These are phyloP conservation scores for Temnothorax nylanderi DNA, from an alignment of 1,140 invertebrate species.

Conservation along the genomic window DNA sequence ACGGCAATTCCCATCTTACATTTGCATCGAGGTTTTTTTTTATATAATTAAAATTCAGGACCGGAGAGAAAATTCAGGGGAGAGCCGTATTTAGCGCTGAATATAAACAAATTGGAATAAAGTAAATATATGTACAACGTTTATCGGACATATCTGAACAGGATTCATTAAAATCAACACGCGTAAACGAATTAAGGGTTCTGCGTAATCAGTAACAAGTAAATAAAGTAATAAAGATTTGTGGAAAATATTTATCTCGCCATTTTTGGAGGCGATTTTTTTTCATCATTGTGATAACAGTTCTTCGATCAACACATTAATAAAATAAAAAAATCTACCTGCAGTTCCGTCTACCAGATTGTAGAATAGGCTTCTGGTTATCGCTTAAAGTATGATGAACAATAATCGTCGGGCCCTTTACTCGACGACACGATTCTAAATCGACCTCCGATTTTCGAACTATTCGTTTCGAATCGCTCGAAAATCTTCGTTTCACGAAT, in stretches of 20 bases:
- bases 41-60: background rate
- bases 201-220: slow-evolving; percentile 14
- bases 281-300: background rate
- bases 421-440: slow-evolving; percentile 37
- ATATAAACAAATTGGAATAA: slow-evolving; percentile 18
- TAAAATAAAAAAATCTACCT: background rate
- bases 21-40: background rate
- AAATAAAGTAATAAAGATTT: slow-evolving; percentile 42
- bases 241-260: slow-evolving; percentile 17
- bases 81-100: slow-evolving; percentile 12
- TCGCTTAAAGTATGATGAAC: background rate
- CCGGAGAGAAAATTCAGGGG: background rate
- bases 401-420: slow-evolving; percentile 21
- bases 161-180: slow-evolving; percentile 25
- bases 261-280: background rate
- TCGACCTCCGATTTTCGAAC: background rate
- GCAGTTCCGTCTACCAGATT: slow-evolving; percentile 11
- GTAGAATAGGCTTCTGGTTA: background rate
- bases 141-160: slow-evolving; percentile 13
- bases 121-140: slow-evolving; percentile 35
- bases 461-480: background rate
- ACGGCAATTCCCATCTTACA: background rate
- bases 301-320: slow-evolving; percentile 20
- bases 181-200: slow-evolving; percentile 19
- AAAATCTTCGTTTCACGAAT: background rate